Evolutionary conservation across 2,113 vertebrate genomes (phyloP).

Genomic region (Urocitellus parryii): DNA sequence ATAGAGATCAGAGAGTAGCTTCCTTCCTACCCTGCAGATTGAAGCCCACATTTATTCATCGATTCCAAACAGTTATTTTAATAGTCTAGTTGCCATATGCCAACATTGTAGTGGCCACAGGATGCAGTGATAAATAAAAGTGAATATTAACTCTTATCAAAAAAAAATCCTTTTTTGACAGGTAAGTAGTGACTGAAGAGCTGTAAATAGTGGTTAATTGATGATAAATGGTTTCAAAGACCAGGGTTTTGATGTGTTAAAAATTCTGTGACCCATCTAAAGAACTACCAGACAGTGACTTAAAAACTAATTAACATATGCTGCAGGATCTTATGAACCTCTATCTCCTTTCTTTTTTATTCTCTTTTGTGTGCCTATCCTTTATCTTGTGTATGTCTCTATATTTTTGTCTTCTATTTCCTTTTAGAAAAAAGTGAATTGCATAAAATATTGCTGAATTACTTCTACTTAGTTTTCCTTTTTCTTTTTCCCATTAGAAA

Average conservation of each 20-base stretch:
- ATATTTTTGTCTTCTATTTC: neutral
- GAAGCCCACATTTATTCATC: neutral
- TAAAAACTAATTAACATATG: slow-evolving; percentile 68
- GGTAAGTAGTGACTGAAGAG: slow-evolving; percentile 1
- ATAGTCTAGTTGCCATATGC: neutral
- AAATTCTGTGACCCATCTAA: slow-evolving; percentile 48
- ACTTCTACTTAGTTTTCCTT: neutral
- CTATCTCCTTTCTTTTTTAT: neutral
- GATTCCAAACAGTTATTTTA: neutral
- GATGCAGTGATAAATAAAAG: neutral
- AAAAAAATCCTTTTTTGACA: neutral
- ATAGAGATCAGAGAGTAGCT: neutral
- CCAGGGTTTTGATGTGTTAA: slow-evolving; percentile 61
- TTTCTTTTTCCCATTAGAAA: neutral
- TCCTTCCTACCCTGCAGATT: neutral
- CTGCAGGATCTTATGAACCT: neutral
- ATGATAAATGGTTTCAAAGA: slow-evolving; percentile 63
- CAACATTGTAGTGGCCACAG: neutral
- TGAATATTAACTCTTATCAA: neutral
- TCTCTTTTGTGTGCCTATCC: neutral
- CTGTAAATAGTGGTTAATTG: slow-evolving; percentile 45
- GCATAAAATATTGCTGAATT: slow-evolving; percentile 1
- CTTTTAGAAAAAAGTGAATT: neutral
- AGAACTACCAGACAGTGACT: slow-evolving; percentile 19
- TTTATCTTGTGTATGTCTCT: neutral